Conservation (phyloP, 2,113 vertebrate genomes). For the Hypomesus transpacificus region DNA sequence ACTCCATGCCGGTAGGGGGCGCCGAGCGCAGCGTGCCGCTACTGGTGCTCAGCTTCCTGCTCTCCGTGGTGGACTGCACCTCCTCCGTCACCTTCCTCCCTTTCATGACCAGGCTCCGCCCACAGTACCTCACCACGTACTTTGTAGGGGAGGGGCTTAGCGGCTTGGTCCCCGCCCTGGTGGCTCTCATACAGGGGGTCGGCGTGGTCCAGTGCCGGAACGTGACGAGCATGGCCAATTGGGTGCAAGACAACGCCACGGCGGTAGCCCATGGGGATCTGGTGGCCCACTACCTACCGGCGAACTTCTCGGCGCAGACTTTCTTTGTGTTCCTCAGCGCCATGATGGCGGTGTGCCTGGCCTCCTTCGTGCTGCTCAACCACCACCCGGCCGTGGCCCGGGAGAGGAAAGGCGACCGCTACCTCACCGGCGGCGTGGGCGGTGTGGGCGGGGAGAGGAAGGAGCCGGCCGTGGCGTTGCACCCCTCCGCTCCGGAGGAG, state of each 20-base stretch:
- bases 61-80: conserved; percentile 83
- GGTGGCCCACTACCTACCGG: conserved; percentile 65
- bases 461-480: conserved; percentile 55
- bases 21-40: conserved; percentile 68
- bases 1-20: conserved; percentile 49
- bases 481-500: conserved; percentile 60
- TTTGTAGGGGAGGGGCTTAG: conserved; percentile 80
- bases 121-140: conserved; percentile 76
- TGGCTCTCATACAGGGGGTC: conserved; percentile 77
- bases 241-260: conserved; percentile 38
- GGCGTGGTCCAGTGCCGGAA: conserved; percentile 70
- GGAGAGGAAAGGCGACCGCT: conserved; percentile 56
- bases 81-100: conserved; percentile 84
- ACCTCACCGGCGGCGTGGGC: conserved; percentile 41
- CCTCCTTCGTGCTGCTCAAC: conserved; percentile 75
- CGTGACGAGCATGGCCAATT: conserved; percentile 31
- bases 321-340: conserved; percentile 78
- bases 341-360: conserved; percentile 75
- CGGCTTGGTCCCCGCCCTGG: conserved; percentile 75
- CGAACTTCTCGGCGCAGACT: conserved; percentile 71
- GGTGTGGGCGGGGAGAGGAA: conserved; percentile 38
- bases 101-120: conserved; percentile 77
- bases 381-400: conserved; percentile 65
- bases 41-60: conserved; percentile 74
- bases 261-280: conserved; percentile 33